These are phyloP conservation scores for Goniozus legneri DNA, from an alignment of 1,140 invertebrate genomes.

Conservation along the genomic window DNA sequence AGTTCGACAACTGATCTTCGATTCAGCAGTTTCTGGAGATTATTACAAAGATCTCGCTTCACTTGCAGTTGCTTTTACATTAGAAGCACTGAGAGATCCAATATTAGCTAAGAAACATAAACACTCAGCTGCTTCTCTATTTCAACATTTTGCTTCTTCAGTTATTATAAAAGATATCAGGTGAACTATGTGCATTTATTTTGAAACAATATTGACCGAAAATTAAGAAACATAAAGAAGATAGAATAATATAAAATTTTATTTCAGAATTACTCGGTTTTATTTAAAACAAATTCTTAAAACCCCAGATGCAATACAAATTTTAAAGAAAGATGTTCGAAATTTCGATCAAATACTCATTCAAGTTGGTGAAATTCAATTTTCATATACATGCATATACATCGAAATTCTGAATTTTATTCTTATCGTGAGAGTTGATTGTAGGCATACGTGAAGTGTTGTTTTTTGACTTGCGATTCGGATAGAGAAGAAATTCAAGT, in stretches of 20 bases:
- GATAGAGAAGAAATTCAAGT: slow-evolving; percentile 25
- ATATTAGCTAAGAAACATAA: slow-evolving; percentile 32
- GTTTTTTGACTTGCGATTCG: slow-evolving; percentile 31
- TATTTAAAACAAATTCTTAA: slow-evolving; percentile 38
- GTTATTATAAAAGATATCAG: slow-evolving; percentile 44
- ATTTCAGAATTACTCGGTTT: slow-evolving; percentile 38
- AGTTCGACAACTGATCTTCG: slow-evolving; percentile 41
- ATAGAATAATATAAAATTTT: slow-evolving; percentile 7
- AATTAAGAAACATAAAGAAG: neutral
- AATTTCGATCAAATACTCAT: slow-evolving; percentile 40
- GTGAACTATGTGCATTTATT: slow-evolving; percentile 21
- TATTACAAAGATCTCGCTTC: slow-evolving; percentile 38
- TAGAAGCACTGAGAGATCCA: slow-evolving; percentile 40
- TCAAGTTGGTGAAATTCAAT: too few species aligned
- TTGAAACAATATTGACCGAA: slow-evolving; percentile 5
- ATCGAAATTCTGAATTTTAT: too few species aligned
- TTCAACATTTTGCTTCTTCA: slow-evolving; percentile 42
- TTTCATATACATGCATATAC: too few species aligned
- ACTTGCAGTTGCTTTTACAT: slow-evolving; percentile 44
- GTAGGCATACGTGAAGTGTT: slow-evolving; percentile 48
- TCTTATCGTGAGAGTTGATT: too few species aligned
- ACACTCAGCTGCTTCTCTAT: slow-evolving; percentile 42
- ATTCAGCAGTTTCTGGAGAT: slow-evolving; percentile 24
- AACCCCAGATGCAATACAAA: slow-evolving; percentile 18
- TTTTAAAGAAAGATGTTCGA: slow-evolving; percentile 28